These are phyloP conservation scores for Bombyx mori DNA, from an alignment of 1,140 invertebrate species.

Conservation along the genomic window DNA sequence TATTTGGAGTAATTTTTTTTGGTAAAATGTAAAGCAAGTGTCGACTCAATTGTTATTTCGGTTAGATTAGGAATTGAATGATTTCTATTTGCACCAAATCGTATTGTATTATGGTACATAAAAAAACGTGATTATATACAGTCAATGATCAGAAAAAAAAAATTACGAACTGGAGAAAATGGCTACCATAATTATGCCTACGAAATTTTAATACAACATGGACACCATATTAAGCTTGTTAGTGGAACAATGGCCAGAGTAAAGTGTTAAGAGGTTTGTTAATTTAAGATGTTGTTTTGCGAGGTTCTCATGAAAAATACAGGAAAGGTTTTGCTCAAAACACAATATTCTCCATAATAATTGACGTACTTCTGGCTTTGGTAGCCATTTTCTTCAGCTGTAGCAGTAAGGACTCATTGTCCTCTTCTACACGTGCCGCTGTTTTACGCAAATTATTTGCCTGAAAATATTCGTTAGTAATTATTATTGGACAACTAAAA, in stretches of 20 bases:
- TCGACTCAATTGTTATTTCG: too few species aligned
- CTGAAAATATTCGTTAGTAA: constrained; percentile 74
- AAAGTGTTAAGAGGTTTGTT: constrained; percentile 11
- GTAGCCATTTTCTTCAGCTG: constrained; percentile 95
- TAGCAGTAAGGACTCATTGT: constrained; percentile 92
- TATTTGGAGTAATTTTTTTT: not conserved
- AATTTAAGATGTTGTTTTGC: constrained; percentile 6
- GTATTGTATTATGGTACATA: constrained; percentile 4
- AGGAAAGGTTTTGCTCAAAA: constrained; percentile 18
- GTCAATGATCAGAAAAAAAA: not conserved
- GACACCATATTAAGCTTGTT: constrained; percentile 36
- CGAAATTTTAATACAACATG: constrained; percentile 20
- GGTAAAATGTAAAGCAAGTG: too few species aligned
- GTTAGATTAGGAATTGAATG: too few species aligned
- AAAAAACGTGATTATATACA: not conserved
- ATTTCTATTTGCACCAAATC: too few species aligned
- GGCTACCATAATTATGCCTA: constrained; percentile 65
- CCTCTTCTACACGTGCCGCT: constrained; percentile 89
- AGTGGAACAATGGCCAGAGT: constrained; percentile 24
- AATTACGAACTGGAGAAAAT: constrained; percentile 69
- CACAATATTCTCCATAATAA: constrained; percentile 42
- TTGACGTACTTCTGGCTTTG: constrained; percentile 82
- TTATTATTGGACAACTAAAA: constrained; percentile 19
- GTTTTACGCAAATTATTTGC: constrained; percentile 88
- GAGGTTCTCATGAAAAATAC: constrained; percentile 11